A percentile compares a stretch with the other conserved stretches of the same genome.
These are phyloP conservation scores for Sebastes oblongus DNA, from an alignment of 2,797 vertebrate species.

Conservation along the genomic window DNA sequence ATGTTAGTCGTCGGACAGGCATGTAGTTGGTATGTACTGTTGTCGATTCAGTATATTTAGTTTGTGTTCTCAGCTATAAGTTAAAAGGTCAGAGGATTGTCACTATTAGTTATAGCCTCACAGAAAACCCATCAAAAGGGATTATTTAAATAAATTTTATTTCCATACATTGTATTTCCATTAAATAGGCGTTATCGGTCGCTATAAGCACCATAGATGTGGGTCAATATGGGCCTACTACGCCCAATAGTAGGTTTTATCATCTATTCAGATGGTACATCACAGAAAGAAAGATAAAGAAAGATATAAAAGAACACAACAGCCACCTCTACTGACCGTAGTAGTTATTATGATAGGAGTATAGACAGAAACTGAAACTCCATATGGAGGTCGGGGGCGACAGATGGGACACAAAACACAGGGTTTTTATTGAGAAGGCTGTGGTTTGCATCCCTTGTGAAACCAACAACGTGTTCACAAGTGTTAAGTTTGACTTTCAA, in stretches of 20 bases:
- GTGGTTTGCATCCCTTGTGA: not conserved
- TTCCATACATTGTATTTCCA: not conserved
- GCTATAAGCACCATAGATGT: not conserved
- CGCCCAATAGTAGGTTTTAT: not conserved
- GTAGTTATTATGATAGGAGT: not conserved
- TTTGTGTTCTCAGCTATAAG: not conserved
- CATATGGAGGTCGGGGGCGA: not conserved
- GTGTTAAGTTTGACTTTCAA: not conserved
- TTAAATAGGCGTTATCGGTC: too few relatives aligned
- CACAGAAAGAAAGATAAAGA: not conserved
- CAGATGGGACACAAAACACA: not conserved
- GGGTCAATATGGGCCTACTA: not conserved
- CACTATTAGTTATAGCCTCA: not conserved
- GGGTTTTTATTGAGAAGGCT: not conserved
- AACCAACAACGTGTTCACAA: not conserved
- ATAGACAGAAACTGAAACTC: not conserved
- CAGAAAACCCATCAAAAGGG: not conserved
- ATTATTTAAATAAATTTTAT: slow-evolving; percentile 2
- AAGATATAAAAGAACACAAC: not conserved
- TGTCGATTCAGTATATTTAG: not conserved
- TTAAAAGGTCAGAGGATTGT: not conserved
- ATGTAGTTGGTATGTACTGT: not conserved
- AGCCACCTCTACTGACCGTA: not conserved
- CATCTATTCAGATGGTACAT: not conserved
- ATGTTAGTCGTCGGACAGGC: not conserved